Evolutionary conservation across 2,888 invertebrate species (phyloP), one percentile per base, ranked within the genome.

Genomic region (Masnerella sp.): DNA sequence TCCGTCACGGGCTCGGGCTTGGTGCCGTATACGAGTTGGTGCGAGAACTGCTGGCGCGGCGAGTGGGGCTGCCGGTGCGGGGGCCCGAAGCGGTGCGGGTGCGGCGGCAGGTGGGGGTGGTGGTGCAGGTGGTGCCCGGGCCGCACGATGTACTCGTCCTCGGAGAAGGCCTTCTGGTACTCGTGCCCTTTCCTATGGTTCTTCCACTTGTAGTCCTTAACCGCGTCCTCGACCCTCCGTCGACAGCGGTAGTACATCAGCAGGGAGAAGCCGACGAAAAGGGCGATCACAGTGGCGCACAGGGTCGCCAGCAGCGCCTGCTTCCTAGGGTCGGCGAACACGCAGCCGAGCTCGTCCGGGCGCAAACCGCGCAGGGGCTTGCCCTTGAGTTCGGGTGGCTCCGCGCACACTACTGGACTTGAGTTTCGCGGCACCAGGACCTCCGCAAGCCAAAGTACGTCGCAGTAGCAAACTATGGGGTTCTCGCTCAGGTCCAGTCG

Each of bases 161-260:
- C 95, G 56, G 95, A 94, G 85, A 94, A 95, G 2, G 95, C 95
- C 88, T 96, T 95, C 86, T 95, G 95, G 87, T 96, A 96, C 85
- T 96, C 95, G 79, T 95, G 93, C 87, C 95, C 95, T 85, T 95
- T 95, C 34, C 94, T 90, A 28, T 92, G 90, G 67, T 93, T 93
- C 87, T 93, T 93, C 93, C 93, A 93, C 82, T 93, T 93, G 89
- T 93, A 93, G 83, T 93, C 95, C 85, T 95, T 95, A 64, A 96
- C 89, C 59, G 93, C 92, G 82, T 95, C 95, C 38, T 94, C 92
- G 80, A 96, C 92, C 82, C 93, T 92, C 75, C 94, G 92, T 22
- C 96, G 91, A 85, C 94, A 96, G 80, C 93, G 90, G 87, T 95
- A 96, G 56, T 87, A 87, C 73, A 95, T 88, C 43, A 95, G 90